phyloP scores from a whole-genome alignment of 2,888 invertebrate genomes.

The Podabrus alpinus region DNA sequence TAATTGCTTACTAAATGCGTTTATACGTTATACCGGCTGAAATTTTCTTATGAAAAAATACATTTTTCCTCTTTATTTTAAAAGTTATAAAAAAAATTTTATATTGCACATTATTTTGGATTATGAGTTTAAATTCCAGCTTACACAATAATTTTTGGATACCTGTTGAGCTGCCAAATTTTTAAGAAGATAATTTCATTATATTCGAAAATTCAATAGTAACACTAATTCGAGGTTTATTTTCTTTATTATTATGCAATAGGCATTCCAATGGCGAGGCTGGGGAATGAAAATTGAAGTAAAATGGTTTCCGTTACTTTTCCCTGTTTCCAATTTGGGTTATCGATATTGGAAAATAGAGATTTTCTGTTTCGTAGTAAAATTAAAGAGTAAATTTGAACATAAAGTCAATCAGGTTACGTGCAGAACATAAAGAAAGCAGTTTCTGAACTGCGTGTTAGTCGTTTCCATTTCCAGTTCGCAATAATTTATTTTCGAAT shows the following conservation, averaged over 20 bases:
- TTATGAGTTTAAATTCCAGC: not conserved
- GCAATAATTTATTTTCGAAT: not conserved
- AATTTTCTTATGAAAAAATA: not conserved
- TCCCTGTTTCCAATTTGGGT: not conserved
- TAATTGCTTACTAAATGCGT: not conserved
- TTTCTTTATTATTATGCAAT: not conserved
- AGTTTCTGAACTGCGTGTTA: not conserved
- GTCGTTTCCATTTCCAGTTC: not conserved
- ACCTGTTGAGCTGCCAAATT: not conserved
- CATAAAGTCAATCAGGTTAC: not conserved
- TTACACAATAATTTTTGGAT: not conserved
- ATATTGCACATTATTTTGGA: not conserved
- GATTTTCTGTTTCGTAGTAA: not conserved
- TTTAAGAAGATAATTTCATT: not conserved
- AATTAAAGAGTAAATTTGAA: not conserved
- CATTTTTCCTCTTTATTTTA: not conserved
- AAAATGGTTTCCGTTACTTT: not conserved
- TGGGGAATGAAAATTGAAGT: not conserved
- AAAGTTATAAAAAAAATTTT: not conserved
- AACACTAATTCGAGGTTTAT: not conserved
- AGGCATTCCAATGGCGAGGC: not conserved
- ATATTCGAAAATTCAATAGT: not conserved
- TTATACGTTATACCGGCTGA: not conserved
- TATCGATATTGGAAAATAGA: not conserved
- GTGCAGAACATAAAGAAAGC: not conserved